These are phyloP conservation scores for Bufo bufo DNA, from an alignment of 2,113 vertebrate genomes.

Conservation along the genomic window DNA sequence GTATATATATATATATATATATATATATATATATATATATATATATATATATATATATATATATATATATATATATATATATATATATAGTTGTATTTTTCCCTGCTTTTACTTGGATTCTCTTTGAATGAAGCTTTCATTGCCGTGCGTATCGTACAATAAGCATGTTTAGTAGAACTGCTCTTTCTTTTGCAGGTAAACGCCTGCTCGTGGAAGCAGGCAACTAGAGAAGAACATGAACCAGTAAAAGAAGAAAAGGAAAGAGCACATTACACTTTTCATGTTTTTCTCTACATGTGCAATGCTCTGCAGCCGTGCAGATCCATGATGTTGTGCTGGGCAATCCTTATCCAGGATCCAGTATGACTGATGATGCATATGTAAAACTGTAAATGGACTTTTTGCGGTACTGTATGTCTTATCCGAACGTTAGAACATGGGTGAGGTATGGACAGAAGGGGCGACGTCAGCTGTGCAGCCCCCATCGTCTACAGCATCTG, in stretches of 20 bases:
- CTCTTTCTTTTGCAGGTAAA: slow-evolving; percentile 83
- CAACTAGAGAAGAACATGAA: slow-evolving; percentile 68
- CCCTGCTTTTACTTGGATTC: no score
- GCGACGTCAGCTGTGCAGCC: background rate
- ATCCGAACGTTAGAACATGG: background rate
- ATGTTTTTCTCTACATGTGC: slow-evolving; percentile 67
- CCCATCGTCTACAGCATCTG: background rate
- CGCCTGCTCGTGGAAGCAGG: slow-evolving; percentile 84
- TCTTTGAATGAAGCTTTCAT: no score
- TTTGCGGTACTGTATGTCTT: slow-evolving; percentile 3
- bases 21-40: no score
- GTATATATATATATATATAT: no score
- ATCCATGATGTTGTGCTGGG: slow-evolving; percentile 86
- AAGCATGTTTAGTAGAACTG: background rate
- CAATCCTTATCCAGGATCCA: slow-evolving; percentile 88
- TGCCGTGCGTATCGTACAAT: background rate
- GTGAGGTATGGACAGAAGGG: background rate
- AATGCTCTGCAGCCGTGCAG: slow-evolving; percentile 82
- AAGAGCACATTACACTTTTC: slow-evolving; percentile 32
- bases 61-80: no score
- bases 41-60: no score
- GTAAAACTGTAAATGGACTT: slow-evolving; percentile 42
- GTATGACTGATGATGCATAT: slow-evolving; percentile 62
- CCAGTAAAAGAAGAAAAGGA: slow-evolving; percentile 59
- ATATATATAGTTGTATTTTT: no score